phyloP scores from a whole-genome alignment of 2,113 vertebrate species.

The Corythoichthys intestinalis region DNA sequence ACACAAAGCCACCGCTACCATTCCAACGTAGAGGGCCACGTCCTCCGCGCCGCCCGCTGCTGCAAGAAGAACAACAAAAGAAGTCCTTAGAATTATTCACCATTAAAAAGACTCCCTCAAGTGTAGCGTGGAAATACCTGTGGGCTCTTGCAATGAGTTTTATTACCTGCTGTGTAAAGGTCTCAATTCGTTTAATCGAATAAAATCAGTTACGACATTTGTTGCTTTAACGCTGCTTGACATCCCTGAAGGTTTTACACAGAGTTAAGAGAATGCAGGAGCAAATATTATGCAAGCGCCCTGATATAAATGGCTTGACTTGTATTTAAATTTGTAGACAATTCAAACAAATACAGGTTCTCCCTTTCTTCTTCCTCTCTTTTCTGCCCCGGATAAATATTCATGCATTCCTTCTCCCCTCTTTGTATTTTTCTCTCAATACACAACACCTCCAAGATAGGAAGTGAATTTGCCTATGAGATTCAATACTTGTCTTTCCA shows the following conservation, averaged over 20 bases:
- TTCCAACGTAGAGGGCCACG: conserved; percentile 91
- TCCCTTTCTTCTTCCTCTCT: conserved; percentile 14
- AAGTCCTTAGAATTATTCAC: conserved; percentile 5
- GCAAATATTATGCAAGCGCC: neutral
- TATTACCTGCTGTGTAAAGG: conserved; percentile 8
- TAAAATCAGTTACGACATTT: conserved; percentile 10
- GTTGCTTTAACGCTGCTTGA: conserved; percentile 1
- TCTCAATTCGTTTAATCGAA: conserved; percentile 20
- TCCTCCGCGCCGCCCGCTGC: conserved; percentile 82
- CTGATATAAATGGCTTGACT: neutral
- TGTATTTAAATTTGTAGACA: conserved; percentile 9
- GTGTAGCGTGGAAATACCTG: conserved; percentile 8
- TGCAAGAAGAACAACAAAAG: conserved; percentile 44
- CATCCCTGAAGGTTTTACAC: conserved; percentile 9
- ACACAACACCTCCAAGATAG: conserved; percentile 37
- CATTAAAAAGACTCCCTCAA: neutral
- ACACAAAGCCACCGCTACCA: conserved; percentile 89
- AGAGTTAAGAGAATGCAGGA: conserved; percentile 6
- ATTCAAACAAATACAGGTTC: neutral
- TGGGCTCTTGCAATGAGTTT: conserved; percentile 11
- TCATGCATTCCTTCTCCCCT: conserved; percentile 31
- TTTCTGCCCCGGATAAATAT: conserved; percentile 37
- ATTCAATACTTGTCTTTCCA: conserved; percentile 40
- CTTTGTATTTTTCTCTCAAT: conserved; percentile 16
- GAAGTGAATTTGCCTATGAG: conserved; percentile 49